Base-by-base conservation (phyloP, 2,888 invertebrate species). In the Nomada flava region DNA sequence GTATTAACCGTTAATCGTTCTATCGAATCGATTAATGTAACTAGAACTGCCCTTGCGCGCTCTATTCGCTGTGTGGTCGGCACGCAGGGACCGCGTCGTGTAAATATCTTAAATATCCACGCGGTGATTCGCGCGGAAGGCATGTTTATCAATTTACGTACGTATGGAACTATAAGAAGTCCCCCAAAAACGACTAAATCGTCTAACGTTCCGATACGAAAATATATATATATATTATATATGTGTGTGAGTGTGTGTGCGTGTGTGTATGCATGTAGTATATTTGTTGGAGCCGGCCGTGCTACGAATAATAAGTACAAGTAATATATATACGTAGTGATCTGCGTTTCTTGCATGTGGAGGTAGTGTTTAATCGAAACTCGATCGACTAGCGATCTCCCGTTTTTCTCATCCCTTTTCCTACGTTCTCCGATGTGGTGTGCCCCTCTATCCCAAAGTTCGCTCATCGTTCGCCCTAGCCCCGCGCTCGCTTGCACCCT, bases 201-300 rank as follows among this genome's bases (percentile, higher is more conserved):
- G 72, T 68, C 78, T 88, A 88, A 86, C 75, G 76, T 86, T 76
- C 76, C 83, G 70, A 83, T 88, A 88, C 85, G 88, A 86, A 88
- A 88, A 88, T 88, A 88, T 84, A 87, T 80, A 72, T 86, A 74
- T 72, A 18, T 87, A 76, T 85, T 77, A 26, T 20, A 1, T 20
- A 10, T 53, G n/a, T 65, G 11, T 55, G 29, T 75, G 18, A 53
- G 26, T 55, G 80, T 86, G 86, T 76, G 69, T 85, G 60, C 59
- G 62, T 87, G 36, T 50, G n/a, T 85, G 77, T 86, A 86, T 79
- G 71, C 83, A 68, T 64, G 62, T 87, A 80, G 80, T 86, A 78
- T 77, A 81, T 55, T 75, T 79, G 85, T 65, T 76, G 71, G 74
- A 85, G 74, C n/a, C 72, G 75, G 82, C 68, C 60, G 59, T 76